phyloP scores from a whole-genome alignment of 2,888 invertebrate genomes.

The Chalcis sispes region DNA sequence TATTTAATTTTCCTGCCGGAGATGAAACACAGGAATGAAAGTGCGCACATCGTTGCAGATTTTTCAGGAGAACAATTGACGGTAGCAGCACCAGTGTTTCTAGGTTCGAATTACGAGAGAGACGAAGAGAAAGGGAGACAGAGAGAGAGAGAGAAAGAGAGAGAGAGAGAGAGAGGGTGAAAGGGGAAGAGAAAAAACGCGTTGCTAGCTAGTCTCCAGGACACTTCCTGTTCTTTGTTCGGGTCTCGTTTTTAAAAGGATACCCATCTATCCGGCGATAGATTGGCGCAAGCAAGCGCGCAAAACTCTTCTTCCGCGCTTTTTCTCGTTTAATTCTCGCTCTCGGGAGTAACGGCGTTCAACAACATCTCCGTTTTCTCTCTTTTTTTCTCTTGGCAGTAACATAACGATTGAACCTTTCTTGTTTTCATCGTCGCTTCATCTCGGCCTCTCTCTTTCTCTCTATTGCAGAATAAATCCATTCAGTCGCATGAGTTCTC shows the following conservation, averaged over 20 bases:
- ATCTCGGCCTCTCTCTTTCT: neutral
- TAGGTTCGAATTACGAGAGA: slow-evolving; percentile 20
- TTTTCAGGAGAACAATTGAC: slow-evolving; percentile 41
- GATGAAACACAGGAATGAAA: slow-evolving; percentile 47
- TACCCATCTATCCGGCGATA: slow-evolving; percentile 49
- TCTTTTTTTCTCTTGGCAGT: slow-evolving; percentile 1
- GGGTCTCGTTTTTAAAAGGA: slow-evolving; percentile 44
- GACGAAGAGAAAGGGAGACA: too few relatives aligned
- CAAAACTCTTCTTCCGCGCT: slow-evolving; percentile 21
- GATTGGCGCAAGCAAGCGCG: slow-evolving; percentile 35
- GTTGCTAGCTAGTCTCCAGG: slow-evolving; percentile 9
- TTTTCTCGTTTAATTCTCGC: slow-evolving; percentile 28
- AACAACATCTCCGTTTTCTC: neutral
- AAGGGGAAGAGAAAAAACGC: too few relatives aligned
- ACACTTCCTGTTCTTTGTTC: slow-evolving; percentile 52
- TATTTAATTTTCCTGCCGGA: slow-evolving; percentile 56
- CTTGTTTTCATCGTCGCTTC: neutral
- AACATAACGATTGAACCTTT: slow-evolving; percentile 6
- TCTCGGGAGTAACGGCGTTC: slow-evolving; percentile 12
- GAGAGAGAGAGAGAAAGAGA: slow-evolving; percentile 7
- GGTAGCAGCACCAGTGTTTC: neutral
- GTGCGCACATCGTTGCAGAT: slow-evolving; percentile 23
- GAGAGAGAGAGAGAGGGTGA: neutral
- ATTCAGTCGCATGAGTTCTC: neutral
- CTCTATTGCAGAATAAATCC: neutral